Percentiles rank a stretch among this genome's conserved stretches.
Conservation (phyloP, 2,888 invertebrate species). For the Callosobruchus maculatus region DNA sequence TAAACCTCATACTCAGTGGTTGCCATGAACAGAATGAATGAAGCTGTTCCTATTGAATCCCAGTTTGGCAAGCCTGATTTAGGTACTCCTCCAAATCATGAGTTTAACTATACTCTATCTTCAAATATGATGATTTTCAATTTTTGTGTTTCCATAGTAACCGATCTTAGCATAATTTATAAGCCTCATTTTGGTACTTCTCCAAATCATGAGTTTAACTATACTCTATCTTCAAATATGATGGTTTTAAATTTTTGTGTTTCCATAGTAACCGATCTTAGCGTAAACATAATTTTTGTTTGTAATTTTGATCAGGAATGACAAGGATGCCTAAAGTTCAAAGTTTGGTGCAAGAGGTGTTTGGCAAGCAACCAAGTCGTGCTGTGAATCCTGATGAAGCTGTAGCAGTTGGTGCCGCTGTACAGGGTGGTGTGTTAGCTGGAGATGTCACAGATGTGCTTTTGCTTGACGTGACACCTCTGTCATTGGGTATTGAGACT, state of each 20-base stretch:
- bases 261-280: too few species aligned
- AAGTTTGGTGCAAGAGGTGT: constrained; percentile 72
- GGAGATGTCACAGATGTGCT: constrained; percentile 98
- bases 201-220: too few species aligned
- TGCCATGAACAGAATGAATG: too few species aligned
- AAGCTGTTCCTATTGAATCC: too few species aligned
- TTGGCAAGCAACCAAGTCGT: constrained; percentile 89
- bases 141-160: too few species aligned
- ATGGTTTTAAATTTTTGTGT: not conserved
- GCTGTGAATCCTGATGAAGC: constrained; percentile 99
- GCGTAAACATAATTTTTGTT: not conserved
- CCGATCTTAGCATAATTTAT: too few species aligned
- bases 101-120: too few species aligned
- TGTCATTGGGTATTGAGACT: constrained; percentile 97
- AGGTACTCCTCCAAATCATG: too few species aligned
- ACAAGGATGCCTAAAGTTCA: constrained; percentile 92
- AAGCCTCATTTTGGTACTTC: too few species aligned
- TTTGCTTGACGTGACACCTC: constrained; percentile 94
- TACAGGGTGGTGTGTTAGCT: constrained; percentile 94
- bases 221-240: not conserved
- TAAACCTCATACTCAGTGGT: too few species aligned
- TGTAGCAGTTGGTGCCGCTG: constrained; percentile 97
- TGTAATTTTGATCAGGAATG: constrained; percentile 56
- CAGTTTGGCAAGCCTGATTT: too few species aligned
- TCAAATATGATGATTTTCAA: too few species aligned